Evolutionary conservation across 2,113 vertebrate genomes (phyloP), one percentile per base, ranked within the genome.

Genomic region (Zosterops borbonicus): DNA sequence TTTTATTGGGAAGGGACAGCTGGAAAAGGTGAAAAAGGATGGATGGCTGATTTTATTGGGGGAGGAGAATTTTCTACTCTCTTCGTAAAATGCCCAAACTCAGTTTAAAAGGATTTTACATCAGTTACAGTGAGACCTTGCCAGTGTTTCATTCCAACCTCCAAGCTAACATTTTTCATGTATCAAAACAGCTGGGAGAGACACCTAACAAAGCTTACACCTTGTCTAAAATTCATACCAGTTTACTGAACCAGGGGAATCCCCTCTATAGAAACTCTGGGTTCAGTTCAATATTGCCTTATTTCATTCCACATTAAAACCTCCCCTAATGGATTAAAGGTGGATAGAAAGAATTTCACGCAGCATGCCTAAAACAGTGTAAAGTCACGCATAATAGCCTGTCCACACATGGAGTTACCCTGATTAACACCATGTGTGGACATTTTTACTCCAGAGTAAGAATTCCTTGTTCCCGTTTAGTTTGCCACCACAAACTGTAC

Each of bases 351-450:
- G 86, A 59, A 89, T 44, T 50, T 83, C 81, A 82, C 69, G 39
- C 35, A 37, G 60, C 11, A 1, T 55, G 42, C 63, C 76, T 87
- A 59, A 83, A 88, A 16, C 47, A 52, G 52, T 83, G 75, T 91
- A 8, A 91, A 91, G 60, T 93, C 93, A 81, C 44, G 78, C 60
- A 14, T 86, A 74, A 78, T n/a, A 80, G 92, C 56, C 42, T 93
- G 88, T 94, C 92, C 85, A 56, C 71, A 92, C 75, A 64, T 27
- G 60, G 76, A 81, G 60, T 64, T 78, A 39, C 27, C 63, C 85
- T 96, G 90, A 96, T 96, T 90, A 96, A 92, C 79, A 95, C 88
- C 90, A 96, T 78, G 64, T 95, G 90, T 96, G 65, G 58, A 83
- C 56, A 42, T 84, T 89, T 68, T 82, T 84, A 76, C 63, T 91